Percentiles rank a stretch among this genome's conserved stretches.
Evolutionary conservation across 2,113 vertebrate genomes (phyloP).

Genomic region (Laterallus jamaicensis): DNA sequence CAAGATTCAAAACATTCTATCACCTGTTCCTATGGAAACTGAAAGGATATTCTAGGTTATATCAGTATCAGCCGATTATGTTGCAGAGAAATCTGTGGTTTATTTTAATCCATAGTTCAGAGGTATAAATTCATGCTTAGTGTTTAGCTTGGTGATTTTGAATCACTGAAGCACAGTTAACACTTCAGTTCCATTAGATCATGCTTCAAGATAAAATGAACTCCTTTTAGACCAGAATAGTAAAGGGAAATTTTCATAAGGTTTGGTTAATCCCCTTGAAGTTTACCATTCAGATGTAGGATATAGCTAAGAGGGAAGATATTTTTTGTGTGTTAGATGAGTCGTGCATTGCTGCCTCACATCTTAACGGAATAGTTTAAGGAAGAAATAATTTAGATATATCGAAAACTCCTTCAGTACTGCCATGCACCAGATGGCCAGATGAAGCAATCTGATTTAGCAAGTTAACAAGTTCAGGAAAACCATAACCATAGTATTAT

Average conservation of each 20-base stretch:
- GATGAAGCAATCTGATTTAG: conserved; percentile 45
- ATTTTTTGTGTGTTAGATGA: conserved; percentile 4
- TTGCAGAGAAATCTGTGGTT: conserved; percentile 65
- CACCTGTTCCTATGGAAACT: conserved; percentile 77
- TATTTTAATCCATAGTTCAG: conserved; percentile 73
- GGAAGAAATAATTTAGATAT: conserved; percentile 39
- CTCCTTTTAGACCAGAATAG: conserved; percentile 1
- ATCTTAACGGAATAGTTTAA: background rate
- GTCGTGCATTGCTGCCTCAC: background rate
- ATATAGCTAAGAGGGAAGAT: background rate
- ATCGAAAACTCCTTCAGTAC: conserved; percentile 24
- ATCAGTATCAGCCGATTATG: conserved; percentile 70
- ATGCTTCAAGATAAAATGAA: conserved; percentile 27
- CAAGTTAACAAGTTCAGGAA: conserved; percentile 38
- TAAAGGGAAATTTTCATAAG: background rate
- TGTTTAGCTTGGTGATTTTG: conserved; percentile 37
- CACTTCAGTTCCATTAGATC: conserved; percentile 44
- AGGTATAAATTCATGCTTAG: conserved; percentile 50
- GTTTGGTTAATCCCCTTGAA: background rate
- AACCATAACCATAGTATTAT: conserved; percentile 22
- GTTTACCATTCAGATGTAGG: background rate
- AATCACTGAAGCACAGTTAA: conserved; percentile 30
- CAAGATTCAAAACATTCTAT: conserved; percentile 68
- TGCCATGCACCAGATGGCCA: conserved; percentile 48
- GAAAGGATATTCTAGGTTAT: conserved; percentile 76